phyloP scores from a whole-genome alignment of 2,113 vertebrate genomes.

The Odontesthes bonariensis region DNA sequence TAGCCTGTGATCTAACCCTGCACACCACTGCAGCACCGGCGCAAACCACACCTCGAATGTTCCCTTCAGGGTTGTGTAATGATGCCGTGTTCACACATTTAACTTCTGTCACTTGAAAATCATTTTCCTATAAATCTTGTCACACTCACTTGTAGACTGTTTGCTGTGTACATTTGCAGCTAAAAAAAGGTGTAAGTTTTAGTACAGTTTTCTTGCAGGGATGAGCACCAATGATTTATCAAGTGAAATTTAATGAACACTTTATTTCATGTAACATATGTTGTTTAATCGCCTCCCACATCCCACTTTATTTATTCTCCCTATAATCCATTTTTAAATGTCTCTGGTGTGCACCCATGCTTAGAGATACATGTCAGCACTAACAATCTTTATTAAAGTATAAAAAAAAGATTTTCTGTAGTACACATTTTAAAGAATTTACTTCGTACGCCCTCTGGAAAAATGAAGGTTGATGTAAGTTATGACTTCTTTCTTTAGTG shows the following conservation, averaged over 20 bases:
- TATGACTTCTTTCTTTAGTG: constrained; percentile 10
- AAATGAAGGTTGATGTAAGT: neutral
- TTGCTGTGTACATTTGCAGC: neutral
- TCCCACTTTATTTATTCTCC: neutral
- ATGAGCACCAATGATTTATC: neutral
- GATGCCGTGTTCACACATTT: constrained; percentile 2
- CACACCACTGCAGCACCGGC: neutral
- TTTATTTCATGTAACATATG: neutral
- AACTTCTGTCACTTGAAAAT: constrained; percentile 23
- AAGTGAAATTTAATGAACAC: neutral
- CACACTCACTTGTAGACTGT: neutral
- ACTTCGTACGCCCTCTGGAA: neutral
- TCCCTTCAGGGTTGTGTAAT: constrained; percentile 20
- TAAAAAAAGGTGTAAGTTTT: neutral
- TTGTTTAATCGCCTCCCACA: neutral
- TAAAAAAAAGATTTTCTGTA: constrained; percentile 7
- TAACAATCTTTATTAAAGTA: neutral
- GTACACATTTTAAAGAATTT: neutral
- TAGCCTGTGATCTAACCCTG: constrained; percentile 4
- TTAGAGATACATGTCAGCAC: neutral
- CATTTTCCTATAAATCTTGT: constrained; percentile 2
- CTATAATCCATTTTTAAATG: too few relatives aligned
- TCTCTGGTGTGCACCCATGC: neutral
- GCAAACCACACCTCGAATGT: constrained; percentile 13
- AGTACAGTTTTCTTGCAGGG: neutral